phyloP scores from a whole-genome alignment of 1,140 invertebrate species.

The Dreissena polymorpha region DNA sequence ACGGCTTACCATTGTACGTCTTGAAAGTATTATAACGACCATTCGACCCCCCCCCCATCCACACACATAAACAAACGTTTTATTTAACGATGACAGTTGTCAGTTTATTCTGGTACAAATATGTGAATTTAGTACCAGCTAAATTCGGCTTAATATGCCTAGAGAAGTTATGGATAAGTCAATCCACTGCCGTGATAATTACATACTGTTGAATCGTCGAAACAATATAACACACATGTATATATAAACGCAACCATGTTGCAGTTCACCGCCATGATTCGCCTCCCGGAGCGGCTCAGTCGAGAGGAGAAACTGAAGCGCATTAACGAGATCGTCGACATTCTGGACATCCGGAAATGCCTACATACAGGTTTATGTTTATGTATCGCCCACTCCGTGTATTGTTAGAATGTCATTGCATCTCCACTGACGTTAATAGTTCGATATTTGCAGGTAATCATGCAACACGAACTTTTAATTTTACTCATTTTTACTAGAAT shows the following conservation, averaged over 20 bases:
- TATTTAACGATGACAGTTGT: too few species aligned
- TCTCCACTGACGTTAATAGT: background rate
- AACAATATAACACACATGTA: too few species aligned
- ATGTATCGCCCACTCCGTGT: too few species aligned
- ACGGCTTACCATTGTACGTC: too few species aligned
- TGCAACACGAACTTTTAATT: background rate
- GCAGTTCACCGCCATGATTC: constrained; percentile 86
- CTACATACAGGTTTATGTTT: constrained; percentile 85
- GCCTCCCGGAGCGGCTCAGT: constrained; percentile 88
- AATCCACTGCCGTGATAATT: background rate
- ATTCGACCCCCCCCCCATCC: too few species aligned
- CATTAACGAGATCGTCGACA: constrained; percentile 90
- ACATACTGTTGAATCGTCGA: too few species aligned
- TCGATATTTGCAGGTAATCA: background rate
- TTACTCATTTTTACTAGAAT: background rate
- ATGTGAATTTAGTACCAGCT: too few species aligned
- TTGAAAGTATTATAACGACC: too few species aligned
- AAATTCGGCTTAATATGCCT: too few species aligned
- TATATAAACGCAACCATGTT: constrained; percentile 46
- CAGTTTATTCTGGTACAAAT: too few species aligned
- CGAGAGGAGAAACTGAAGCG: constrained; percentile 88
- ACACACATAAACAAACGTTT: too few species aligned
- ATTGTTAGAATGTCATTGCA: constrained; percentile 75
- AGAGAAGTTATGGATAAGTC: too few species aligned
- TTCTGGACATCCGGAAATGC: constrained; percentile 87